Percentiles rank a stretch among this genome's conserved stretches.
These are phyloP conservation scores for Amblyopsis hoosieri DNA, from an alignment of 2,797 vertebrate genomes.

Conservation along the genomic window DNA sequence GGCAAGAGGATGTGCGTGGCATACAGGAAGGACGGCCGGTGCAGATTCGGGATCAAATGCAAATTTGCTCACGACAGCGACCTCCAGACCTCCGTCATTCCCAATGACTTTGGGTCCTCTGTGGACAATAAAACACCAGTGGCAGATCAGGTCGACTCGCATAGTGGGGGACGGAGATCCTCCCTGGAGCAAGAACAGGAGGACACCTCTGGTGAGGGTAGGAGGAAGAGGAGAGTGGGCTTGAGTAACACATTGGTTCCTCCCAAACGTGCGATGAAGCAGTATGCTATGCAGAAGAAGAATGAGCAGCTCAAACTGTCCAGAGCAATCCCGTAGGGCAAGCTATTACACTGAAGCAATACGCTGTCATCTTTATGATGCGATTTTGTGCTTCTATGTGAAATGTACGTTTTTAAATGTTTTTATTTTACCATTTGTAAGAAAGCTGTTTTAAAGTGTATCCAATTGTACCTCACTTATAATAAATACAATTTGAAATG, in stretches of 20 bases:
- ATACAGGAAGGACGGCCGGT: conserved; percentile 81
- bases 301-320: conserved; percentile 69
- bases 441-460: neutral
- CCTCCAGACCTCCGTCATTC: conserved; percentile 61
- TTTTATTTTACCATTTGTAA: neutral
- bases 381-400: neutral
- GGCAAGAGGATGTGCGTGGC: conserved; percentile 77
- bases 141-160: neutral
- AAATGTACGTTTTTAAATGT: neutral
- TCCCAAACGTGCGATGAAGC: conserved; percentile 80
- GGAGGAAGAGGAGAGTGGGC: conserved; percentile 77
- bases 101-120: conserved; percentile 11
- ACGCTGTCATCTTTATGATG: neutral
- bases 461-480: neutral
- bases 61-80: conserved; percentile 85
- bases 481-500: conserved; percentile 47
- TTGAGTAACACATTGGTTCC: conserved; percentile 79
- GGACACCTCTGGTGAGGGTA: conserved; percentile 13
- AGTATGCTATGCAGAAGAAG: conserved; percentile 65
- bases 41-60: conserved; percentile 83
- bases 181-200: conserved; percentile 34
- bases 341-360: conserved; percentile 2
- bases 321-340: conserved; percentile 27
- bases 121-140: conserved; percentile 14
- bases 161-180: conserved; percentile 17